Conservation (phyloP, 2,797 vertebrate genomes). For the Podarcis siculus region DNA sequence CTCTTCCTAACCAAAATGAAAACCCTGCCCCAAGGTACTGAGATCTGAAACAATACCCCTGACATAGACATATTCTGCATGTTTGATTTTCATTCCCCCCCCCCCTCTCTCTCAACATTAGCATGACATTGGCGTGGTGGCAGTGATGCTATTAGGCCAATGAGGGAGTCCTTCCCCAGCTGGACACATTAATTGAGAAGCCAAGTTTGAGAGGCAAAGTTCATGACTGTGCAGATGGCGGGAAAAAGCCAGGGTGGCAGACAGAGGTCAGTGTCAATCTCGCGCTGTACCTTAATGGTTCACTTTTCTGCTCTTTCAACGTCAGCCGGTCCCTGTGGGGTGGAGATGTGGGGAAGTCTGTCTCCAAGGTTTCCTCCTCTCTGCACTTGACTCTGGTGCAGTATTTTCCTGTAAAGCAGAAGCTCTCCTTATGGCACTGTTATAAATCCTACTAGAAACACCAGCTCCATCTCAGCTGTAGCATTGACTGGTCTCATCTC, state of each 20-base stretch:
- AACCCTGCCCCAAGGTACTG: not conserved
- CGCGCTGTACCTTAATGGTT: slow-evolving; percentile 87
- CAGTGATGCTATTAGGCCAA: slow-evolving; percentile 93
- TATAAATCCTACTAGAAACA: not conserved
- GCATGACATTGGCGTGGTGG: slow-evolving; percentile 83
- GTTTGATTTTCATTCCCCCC: not conserved
- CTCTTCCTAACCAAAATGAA: not conserved
- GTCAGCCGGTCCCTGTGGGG: slow-evolving; percentile 83
- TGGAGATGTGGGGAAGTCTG: slow-evolving; percentile 67
- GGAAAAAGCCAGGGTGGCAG: slow-evolving; percentile 87
- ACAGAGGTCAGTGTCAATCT: slow-evolving; percentile 92
- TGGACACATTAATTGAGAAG: slow-evolving; percentile 98
- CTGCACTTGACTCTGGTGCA: slow-evolving; percentile 85
- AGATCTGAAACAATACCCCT: not conserved
- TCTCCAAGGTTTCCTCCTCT: slow-evolving; percentile 59
- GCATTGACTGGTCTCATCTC: no score
- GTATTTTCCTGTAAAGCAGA: slow-evolving; percentile 72
- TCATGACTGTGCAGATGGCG: slow-evolving; percentile 94
- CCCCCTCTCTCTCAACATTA: slow-evolving; percentile 85
- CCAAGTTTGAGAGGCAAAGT: slow-evolving; percentile 94
- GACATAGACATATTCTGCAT: not conserved
- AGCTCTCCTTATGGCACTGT: slow-evolving; percentile 7
- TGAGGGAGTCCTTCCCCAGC: slow-evolving; percentile 93
- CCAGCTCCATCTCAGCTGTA: no score
- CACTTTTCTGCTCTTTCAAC: slow-evolving; percentile 74